Percentiles rank a stretch among this genome's conserved stretches.
These are phyloP conservation scores for Takifugu ocellatus DNA, from an alignment of 2,797 vertebrate species.

Conservation along the genomic window DNA sequence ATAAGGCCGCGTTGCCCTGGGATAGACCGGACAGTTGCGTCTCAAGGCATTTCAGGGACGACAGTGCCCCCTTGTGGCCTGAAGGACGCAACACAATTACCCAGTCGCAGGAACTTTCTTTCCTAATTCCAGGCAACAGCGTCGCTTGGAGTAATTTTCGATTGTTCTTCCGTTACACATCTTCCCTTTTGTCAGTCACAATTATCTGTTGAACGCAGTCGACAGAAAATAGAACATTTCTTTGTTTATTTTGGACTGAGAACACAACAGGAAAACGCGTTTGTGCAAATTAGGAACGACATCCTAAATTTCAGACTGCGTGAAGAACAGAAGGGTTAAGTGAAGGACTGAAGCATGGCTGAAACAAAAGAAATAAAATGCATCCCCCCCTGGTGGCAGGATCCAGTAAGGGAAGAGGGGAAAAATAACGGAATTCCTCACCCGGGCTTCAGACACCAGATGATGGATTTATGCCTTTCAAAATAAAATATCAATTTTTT, in stretches of 20 bases:
- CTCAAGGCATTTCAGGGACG: slow-evolving; percentile 38
- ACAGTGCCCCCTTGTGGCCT: slow-evolving; percentile 61
- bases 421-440: no score
- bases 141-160: slow-evolving; percentile 5
- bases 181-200: slow-evolving; percentile 39
- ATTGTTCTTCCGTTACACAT: slow-evolving; percentile 31
- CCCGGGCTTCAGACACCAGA: no score
- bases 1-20: slow-evolving; percentile 57
- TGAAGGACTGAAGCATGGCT: no score
- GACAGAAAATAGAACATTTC: slow-evolving; percentile 9
- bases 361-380: no score
- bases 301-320: no score
- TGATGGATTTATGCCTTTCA: no score
- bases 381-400: no score
- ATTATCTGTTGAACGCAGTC: slow-evolving; percentile 53
- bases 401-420: no score
- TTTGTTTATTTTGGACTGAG: background rate
- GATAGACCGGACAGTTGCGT: slow-evolving; percentile 29
- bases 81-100: no score
- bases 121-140: slow-evolving; percentile 34
- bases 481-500: no score
- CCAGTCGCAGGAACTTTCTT: slow-evolving; percentile 19
- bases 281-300: slow-evolving; percentile 6
- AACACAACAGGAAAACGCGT: slow-evolving; percentile 18
- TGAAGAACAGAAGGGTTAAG: no score